These are phyloP conservation scores for Caenorhabditis brenneri DNA, from an alignment of 1,140 invertebrate genomes.

Conservation along the genomic window DNA sequence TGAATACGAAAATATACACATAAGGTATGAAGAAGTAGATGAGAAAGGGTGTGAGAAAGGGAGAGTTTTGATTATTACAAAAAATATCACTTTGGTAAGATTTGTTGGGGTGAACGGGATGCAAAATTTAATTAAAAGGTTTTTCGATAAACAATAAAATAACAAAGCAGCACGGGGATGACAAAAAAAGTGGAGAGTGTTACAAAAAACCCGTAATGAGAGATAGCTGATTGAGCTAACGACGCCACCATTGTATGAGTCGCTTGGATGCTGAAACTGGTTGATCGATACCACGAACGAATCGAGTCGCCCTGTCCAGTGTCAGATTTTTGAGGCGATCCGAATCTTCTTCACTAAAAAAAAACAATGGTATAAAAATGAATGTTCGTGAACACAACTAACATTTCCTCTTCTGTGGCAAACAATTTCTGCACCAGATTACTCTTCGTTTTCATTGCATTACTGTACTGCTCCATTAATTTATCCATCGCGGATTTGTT, in stretches of 20 bases:
- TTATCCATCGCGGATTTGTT: conserved; percentile 54
- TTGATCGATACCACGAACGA: conserved; percentile 53
- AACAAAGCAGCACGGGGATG: neutral
- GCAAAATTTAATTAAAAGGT: neutral
- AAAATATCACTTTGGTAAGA: neutral
- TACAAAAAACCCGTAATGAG: neutral
- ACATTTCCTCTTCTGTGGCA: conserved; percentile 33
- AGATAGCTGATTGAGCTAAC: neutral
- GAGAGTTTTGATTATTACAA: neutral
- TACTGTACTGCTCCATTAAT: conserved; percentile 51
- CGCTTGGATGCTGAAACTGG: conserved; percentile 57
- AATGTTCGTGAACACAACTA: conserved; percentile 21
- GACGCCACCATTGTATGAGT: conserved; percentile 56
- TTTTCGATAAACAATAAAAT: neutral
- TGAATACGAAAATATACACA: conserved; percentile 24
- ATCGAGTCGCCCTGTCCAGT: conserved; percentile 53
- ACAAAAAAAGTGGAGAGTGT: too few species aligned
- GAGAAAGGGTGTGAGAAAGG: neutral
- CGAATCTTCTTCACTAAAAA: conserved; percentile 57
- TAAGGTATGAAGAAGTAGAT: neutral
- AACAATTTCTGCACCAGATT: conserved; percentile 52
- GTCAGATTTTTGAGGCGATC: conserved; percentile 47
- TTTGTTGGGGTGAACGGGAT: neutral
- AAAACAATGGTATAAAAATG: neutral
- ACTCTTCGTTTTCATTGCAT: conserved; percentile 55